Evolutionary conservation across 1,140 invertebrate genomes (phyloP).

Genomic region (Cylas formicarius): DNA sequence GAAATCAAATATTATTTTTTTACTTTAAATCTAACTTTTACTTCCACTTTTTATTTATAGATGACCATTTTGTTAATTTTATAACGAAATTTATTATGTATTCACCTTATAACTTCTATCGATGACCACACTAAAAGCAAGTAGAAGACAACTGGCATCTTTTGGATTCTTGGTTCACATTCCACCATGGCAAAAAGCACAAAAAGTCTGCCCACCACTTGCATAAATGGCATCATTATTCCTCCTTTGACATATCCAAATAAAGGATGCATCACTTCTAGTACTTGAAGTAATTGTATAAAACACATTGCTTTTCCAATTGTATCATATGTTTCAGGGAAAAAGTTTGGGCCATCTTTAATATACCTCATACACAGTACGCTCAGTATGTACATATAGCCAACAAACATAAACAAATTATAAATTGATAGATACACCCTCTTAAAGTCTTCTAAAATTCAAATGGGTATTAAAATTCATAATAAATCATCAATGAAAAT

Average conservation of each 20-base stretch:
- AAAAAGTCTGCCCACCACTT: conserved; percentile 71
- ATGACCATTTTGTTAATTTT: neutral
- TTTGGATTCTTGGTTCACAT: conserved; percentile 76
- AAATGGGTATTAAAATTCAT: conserved; percentile 4
- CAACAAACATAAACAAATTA: conserved; percentile 86
- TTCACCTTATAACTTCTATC: conserved; percentile 73
- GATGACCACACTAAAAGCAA: conserved; percentile 75
- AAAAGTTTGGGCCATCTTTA: conserved; percentile 66
- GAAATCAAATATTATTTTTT: conserved; percentile 29
- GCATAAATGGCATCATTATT: conserved; percentile 53
- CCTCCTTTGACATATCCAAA: conserved; percentile 80
- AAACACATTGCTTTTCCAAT: conserved; percentile 77
- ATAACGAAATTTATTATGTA: neutral
- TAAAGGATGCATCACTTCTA: conserved; percentile 85
- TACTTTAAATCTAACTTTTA: neutral
- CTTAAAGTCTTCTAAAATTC: conserved; percentile 64
- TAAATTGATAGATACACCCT: conserved; percentile 84
- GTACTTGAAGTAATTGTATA: conserved; percentile 70
- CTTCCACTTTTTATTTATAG: no score
- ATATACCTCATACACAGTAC: conserved; percentile 69
- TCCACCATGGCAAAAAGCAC: conserved; percentile 79
- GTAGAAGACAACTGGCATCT: conserved; percentile 79
- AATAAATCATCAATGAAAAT: neutral
- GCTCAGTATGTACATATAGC: conserved; percentile 70
- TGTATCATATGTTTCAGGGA: conserved; percentile 63